Evolutionary conservation across 1,140 invertebrate species (phyloP), one percentile per base, ranked within the genome.

Genomic region (Dendroctonus ponderosae): DNA sequence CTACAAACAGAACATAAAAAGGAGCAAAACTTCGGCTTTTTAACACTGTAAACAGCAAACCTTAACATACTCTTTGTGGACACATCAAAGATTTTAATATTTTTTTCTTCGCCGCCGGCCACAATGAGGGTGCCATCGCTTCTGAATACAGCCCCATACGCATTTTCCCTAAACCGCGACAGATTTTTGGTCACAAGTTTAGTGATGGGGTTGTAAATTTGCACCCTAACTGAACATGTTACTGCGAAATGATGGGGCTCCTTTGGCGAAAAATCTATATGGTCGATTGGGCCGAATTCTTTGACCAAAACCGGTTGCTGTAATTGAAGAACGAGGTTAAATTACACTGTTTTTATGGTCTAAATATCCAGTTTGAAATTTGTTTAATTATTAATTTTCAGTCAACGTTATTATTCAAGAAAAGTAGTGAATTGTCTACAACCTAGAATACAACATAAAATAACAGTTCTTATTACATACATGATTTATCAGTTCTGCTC

Each of bases 261-360:
- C 11, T 88, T 82, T 6, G 91, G 91, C 72, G 91, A 93, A 77
- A 97, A 94, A 77, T 96, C 90, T 57, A 98, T 86, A 74, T 92
- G 91, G 77, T 96, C 93, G 41, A 97, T 92, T 0, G 90, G 85
- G 43, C 93, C 93, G 83, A 91, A 93, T 80, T 97, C 95, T 80
- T 97, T 97, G 0, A 96, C 84, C 49, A 94, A 84, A 5, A 93
- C 89, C 53, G 93, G 92, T 71, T 86, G 82, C 93, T 96, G 77
- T 70, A 85, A 86, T 57, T 49, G 68, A 37, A 15, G 6, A 12
- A 39, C 5, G n/a, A 40, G 15, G 41, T n/a, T n/a, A n/a, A n/a
- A n/a, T n/a, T n/a, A n/a, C n/a, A 51, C 7, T 7, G 60, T 70
- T 61, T 62, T 14, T 54, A 58, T 69, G 46, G 2, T 63, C 60